Evolutionary conservation across 92 coral and sea anemone species (phyloP).

Genomic region (Heteractis magnifica): DNA sequence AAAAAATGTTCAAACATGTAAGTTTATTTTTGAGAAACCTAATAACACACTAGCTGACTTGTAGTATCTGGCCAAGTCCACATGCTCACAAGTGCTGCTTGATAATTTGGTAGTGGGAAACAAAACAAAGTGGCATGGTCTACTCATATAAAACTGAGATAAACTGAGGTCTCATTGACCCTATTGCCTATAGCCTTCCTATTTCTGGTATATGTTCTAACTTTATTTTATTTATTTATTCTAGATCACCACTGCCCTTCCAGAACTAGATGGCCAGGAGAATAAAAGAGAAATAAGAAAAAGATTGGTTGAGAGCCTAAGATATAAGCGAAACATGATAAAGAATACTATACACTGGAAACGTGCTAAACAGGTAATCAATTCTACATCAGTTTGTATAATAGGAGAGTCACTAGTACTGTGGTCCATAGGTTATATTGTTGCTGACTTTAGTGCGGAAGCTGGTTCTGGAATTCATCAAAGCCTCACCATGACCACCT

Average conservation of each 20-base stretch:
- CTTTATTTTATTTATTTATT: not conserved
- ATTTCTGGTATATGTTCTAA: not conserved
- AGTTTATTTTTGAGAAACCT: not conserved
- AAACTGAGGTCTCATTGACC: too few relatives aligned
- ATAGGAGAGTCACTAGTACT: not conserved
- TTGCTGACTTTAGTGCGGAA: too few relatives aligned
- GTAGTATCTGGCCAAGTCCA: slow-evolving; percentile 1
- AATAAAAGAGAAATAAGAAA: not conserved
- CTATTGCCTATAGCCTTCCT: too few relatives aligned
- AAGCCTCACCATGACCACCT: too few relatives aligned
- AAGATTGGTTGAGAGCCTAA: slow-evolving; percentile 3
- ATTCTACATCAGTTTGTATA: not conserved
- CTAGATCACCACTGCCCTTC: not conserved
- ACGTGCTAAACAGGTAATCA: not conserved
- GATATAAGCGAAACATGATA: not conserved
- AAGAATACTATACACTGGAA: slow-evolving; percentile 2
- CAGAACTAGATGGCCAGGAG: not conserved
- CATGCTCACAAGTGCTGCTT: not conserved
- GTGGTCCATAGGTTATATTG: too few relatives aligned
- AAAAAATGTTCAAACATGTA: not conserved
- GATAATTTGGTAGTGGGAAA: not conserved
- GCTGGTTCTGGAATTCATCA: too few relatives aligned
- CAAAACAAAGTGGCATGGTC: not conserved
- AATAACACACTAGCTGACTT: not conserved
- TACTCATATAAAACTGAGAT: too few relatives aligned